Percentiles rank a stretch among this genome's conserved stretches.
phyloP scores from a whole-genome alignment of 2,888 invertebrate genomes.

The Aelia acuminata region DNA sequence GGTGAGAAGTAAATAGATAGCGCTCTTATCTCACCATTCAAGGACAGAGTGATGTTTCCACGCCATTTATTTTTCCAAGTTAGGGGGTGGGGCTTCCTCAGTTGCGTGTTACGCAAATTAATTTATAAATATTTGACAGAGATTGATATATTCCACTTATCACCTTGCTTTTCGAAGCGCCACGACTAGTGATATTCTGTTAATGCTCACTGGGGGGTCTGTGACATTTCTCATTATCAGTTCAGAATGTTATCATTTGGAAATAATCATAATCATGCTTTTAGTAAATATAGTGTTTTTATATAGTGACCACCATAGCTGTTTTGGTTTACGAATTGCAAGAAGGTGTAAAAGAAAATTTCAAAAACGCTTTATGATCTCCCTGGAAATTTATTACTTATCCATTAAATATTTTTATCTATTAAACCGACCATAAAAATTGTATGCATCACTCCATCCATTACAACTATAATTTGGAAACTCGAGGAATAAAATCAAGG shows the following conservation, averaged over 20 bases:
- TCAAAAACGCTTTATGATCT: neutral
- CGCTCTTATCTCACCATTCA: conserved; percentile 43
- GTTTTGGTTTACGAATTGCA: neutral
- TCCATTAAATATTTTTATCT: neutral
- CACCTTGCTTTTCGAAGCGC: neutral
- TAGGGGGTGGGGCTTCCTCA: conserved; percentile 27
- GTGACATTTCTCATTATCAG: neutral
- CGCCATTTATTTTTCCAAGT: conserved; percentile 45
- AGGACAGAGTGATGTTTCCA: conserved; percentile 19
- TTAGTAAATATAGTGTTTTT: neutral
- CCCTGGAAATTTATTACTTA: neutral
- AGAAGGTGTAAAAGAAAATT: neutral
- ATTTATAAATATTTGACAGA: neutral
- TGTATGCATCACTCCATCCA: neutral
- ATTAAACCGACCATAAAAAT: neutral
- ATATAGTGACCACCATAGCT: neutral
- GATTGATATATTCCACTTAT: neutral
- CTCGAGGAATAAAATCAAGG: neutral
- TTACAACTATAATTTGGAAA: neutral
- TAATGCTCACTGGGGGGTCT: neutral
- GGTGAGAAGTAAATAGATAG: conserved; percentile 47
- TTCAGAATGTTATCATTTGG: neutral
- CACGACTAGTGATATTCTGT: neutral
- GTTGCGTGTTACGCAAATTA: neutral
- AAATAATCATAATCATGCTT: neutral